Conservation (phyloP, 2,888 invertebrate genomes). For the Agrypnus murinus region DNA sequence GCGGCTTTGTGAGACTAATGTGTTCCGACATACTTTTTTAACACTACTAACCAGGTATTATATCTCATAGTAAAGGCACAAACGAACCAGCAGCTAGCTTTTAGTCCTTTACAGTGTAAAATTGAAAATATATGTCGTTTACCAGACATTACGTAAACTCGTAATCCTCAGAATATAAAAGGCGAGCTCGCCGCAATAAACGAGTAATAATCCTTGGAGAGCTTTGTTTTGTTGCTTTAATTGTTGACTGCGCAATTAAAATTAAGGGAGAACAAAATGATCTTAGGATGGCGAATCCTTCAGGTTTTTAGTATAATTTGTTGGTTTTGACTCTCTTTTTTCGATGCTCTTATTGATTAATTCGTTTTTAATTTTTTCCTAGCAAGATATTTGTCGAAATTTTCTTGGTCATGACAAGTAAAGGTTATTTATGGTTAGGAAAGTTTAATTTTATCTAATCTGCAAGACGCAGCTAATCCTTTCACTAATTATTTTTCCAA, state of each 20-base stretch:
- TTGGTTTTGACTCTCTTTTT: no score
- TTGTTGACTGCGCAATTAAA: neutral
- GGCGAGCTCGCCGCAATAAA: conserved; percentile 7
- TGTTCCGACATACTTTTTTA: conserved; percentile 2
- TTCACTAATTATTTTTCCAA: no score
- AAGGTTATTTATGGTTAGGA: no score
- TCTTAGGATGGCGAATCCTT: no score
- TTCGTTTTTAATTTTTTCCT: no score
- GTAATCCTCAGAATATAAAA: neutral
- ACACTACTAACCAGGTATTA: conserved; percentile 6
- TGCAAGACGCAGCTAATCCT: no score
- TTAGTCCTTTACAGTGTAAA: neutral
- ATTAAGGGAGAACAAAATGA: no score
- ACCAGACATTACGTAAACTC: neutral
- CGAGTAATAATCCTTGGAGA: neutral
- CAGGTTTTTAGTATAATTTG: no score
- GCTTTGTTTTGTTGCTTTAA: conserved; percentile 6
- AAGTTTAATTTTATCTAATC: no score
- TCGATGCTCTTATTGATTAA: no score
- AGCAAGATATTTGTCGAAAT: no score
- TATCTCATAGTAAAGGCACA: neutral
- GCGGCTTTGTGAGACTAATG: neutral
- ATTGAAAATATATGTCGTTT: conserved; percentile 5
- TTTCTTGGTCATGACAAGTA: no score
- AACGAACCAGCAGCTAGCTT: neutral